phyloP scores from a whole-genome alignment of 1,140 invertebrate species.

The Dinothrombium tinctorium region DNA sequence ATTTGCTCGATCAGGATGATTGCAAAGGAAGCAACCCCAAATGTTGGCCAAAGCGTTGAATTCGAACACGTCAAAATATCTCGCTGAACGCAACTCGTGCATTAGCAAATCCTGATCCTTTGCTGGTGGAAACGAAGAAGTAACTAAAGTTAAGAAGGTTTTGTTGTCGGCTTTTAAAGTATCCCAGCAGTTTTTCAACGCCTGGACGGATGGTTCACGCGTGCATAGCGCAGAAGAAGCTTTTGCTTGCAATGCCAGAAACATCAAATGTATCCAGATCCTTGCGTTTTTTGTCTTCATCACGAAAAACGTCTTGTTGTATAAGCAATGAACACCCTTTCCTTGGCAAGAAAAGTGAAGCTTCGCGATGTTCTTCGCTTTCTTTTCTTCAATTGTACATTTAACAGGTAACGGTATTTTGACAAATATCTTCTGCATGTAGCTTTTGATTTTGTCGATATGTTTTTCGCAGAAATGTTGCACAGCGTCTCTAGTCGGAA shows the following conservation, averaged over 20 bases:
- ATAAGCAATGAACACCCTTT: constrained; percentile 64
- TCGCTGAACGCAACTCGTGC: constrained; percentile 54
- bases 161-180: constrained; percentile 68
- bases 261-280: constrained; percentile 86
- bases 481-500: constrained; percentile 63
- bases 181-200: constrained; percentile 73
- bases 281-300: constrained; percentile 62
- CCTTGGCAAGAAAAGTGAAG: constrained; percentile 61
- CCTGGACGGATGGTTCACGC: constrained; percentile 51
- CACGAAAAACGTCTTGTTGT: constrained; percentile 54
- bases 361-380: constrained; percentile 58
- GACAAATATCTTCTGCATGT: constrained; percentile 62
- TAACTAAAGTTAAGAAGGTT: constrained; percentile 67
- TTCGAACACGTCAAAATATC: constrained; percentile 81
- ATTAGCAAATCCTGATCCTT: constrained; percentile 67
- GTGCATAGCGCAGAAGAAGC: constrained; percentile 53
- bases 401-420: constrained; percentile 65
- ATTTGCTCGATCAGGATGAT: constrained; percentile 61
- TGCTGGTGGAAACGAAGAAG: constrained; percentile 51
- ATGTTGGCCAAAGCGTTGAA: constrained; percentile 32
- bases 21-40: constrained; percentile 73
- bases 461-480: constrained; percentile 87
- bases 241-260: constrained; percentile 61
- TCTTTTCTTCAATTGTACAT: constrained; percentile 65
- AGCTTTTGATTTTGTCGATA: constrained; percentile 62